Percentiles rank a stretch among this genome's conserved stretches.
These are phyloP conservation scores for Neoitamus cyanurus DNA, from an alignment of 2,888 invertebrate species.

Conservation along the genomic window DNA sequence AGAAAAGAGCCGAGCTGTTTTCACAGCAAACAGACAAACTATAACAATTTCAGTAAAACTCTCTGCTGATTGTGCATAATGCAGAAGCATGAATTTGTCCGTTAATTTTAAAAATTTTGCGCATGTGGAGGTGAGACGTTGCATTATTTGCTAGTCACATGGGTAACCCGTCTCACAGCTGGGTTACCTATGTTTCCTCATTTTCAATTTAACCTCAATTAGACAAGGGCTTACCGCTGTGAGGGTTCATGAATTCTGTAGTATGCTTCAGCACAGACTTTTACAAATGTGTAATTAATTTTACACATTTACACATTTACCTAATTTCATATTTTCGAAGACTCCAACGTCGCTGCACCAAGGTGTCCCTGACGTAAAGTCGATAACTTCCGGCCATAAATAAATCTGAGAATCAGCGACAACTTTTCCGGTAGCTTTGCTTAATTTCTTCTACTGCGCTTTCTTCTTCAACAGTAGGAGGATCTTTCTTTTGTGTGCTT, in stretches of 20 bases:
- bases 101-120: neutral
- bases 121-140: neutral
- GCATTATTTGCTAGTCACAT: neutral
- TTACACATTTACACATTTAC: neutral
- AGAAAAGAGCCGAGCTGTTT: slow-evolving; percentile 51
- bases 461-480: neutral
- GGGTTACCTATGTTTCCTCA: neutral
- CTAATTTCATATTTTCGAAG: neutral
- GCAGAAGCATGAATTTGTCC: slow-evolving; percentile 46
- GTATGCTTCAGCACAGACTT: slow-evolving; percentile 55
- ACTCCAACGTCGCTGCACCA: neutral
- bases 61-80: slow-evolving; percentile 54
- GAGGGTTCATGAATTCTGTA: slow-evolving; percentile 50
- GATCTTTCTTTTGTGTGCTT: neutral
- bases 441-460: neutral
- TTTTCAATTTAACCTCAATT: neutral
- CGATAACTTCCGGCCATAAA: neutral
- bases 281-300: slow-evolving; percentile 43
- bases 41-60: slow-evolving; percentile 51
- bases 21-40: slow-evolving; percentile 48
- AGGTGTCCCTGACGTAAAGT: neutral
- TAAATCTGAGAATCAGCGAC: neutral
- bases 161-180: neutral
- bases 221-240: neutral
- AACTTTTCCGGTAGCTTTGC: neutral